Evolutionary conservation across 2,797 vertebrate genomes (phyloP).

Genomic region (Notolabrus celidotus): DNA sequence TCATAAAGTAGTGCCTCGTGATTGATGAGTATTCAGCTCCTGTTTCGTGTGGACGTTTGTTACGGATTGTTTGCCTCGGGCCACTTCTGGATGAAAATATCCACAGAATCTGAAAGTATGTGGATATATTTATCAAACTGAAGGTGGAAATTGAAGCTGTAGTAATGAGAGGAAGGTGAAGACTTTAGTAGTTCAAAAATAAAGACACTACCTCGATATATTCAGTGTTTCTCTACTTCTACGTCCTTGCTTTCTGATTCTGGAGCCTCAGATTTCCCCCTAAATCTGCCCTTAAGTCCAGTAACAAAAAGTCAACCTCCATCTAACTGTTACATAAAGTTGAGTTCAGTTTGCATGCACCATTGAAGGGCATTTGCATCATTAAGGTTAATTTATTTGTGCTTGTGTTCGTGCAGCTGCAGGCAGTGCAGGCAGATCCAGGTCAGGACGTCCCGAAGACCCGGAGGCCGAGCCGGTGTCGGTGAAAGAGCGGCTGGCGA

Average conservation of each 20-base stretch:
- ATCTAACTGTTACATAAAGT: neutral
- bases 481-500: conserved; percentile 92
- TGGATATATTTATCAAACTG: conserved; percentile 8
- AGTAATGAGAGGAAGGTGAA: neutral
- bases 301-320: conserved; percentile 28
- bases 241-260: too few species aligned
- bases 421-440: conserved; percentile 62
- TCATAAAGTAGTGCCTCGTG: neutral
- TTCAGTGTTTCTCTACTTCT: neutral
- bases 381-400: conserved; percentile 14
- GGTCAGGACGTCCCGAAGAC: conserved; percentile 73
- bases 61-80: conserved; percentile 15
- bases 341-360: conserved; percentile 1
- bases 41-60: conserved; percentile 20
- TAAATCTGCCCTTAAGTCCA: conserved; percentile 19
- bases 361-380: neutral
- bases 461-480: conserved; percentile 87
- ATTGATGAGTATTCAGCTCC: conserved; percentile 35
- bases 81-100: neutral
- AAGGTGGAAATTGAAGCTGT: neutral
- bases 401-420: conserved; percentile 60
- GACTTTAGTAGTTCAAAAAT: neutral
- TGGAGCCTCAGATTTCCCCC: too few species aligned
- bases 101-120: neutral
- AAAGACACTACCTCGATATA: conserved; percentile 1